These are phyloP conservation scores for Plecturocebus donacophilus DNA, from an alignment of 2,113 vertebrate species.

Conservation along the genomic window DNA sequence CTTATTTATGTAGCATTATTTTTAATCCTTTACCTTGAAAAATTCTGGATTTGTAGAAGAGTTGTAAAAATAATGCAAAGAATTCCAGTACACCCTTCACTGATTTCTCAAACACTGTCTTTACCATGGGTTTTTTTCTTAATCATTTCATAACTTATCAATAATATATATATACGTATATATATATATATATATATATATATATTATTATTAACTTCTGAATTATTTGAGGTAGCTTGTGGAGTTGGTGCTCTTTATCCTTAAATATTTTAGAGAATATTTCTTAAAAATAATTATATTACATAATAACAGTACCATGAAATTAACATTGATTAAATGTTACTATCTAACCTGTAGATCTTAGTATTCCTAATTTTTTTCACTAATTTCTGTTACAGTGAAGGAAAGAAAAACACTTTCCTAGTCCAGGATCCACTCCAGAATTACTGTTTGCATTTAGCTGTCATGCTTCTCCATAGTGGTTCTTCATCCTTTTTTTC, in stretches of 20 bases:
- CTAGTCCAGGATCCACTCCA: background rate
- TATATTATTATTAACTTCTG: conserved; percentile 22
- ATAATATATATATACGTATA: background rate
- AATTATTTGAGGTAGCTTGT: background rate
- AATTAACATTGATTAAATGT: conserved; percentile 10
- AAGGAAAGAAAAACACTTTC: background rate
- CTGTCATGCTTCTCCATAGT: rapidly evolving
- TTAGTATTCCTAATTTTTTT: background rate
- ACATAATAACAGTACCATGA: background rate
- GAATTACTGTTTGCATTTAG: background rate
- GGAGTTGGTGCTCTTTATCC: background rate
- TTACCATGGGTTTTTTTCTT: background rate
- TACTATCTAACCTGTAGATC: background rate
- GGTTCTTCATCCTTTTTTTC: background rate
- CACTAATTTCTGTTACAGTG: background rate
- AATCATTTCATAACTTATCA: background rate
- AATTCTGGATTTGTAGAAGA: background rate
- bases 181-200: no score
- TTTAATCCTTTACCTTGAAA: conserved; percentile 25
- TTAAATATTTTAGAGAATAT: background rate
- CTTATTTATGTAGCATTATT: background rate
- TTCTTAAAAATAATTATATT: background rate
- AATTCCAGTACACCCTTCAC: background rate
- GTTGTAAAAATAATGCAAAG: background rate
- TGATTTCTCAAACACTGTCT: background rate